phyloP scores from a whole-genome alignment of 2,797 vertebrate species.

The Tenualosa ilisha region DNA sequence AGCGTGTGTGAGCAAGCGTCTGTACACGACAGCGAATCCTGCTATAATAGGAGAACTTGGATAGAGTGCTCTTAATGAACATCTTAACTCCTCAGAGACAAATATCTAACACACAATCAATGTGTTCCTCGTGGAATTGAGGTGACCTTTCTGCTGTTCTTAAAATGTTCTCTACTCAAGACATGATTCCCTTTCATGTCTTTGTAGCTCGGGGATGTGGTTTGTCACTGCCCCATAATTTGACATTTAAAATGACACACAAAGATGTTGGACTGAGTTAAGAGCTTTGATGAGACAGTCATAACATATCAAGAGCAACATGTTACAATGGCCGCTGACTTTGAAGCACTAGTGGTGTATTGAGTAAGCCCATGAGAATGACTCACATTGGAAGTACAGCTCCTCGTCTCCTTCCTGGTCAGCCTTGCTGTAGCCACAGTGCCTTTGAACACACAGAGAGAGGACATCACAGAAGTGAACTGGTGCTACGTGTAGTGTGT shows the following conservation, averaged over 20 bases:
- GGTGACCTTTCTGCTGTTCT: not conserved
- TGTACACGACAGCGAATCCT: not conserved
- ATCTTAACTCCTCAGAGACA: not conserved
- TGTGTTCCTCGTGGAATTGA: not conserved
- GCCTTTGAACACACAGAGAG: constrained; percentile 70
- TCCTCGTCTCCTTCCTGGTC: constrained; percentile 99
- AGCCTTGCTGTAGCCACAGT: constrained; percentile 99
- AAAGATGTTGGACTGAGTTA: not conserved
- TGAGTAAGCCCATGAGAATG: constrained; percentile 57
- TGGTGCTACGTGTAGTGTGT: constrained; percentile 28
- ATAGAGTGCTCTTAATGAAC: not conserved
- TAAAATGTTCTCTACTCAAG: not conserved
- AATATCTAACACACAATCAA: not conserved
- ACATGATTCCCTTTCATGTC: not conserved
- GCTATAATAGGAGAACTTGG: not conserved
- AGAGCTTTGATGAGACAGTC: not conserved
- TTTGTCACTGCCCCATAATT: not conserved
- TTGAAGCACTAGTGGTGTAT: not conserved
- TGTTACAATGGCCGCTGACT: not conserved
- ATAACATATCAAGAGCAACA: not conserved
- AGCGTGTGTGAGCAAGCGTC: constrained; percentile 4
- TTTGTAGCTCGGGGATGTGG: not conserved
- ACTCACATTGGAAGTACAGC: constrained; percentile 99
- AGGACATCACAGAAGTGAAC: constrained; percentile 21
- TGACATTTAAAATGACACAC: constrained; percentile 10